phyloP scores from a whole-genome alignment of 1,140 invertebrate genomes.

The Proales similis region DNA sequence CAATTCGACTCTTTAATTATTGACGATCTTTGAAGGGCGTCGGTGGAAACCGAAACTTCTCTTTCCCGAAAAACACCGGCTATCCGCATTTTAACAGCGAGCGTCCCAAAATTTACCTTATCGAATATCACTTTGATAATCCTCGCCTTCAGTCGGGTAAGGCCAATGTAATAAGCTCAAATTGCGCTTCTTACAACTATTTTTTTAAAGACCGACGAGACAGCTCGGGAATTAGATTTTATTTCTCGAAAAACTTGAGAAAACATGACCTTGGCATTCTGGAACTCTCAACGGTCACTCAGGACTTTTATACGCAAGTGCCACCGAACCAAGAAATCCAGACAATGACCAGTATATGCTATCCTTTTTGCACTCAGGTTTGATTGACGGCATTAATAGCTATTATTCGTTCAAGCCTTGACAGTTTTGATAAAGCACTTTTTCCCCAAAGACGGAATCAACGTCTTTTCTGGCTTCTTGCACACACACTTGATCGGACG shows the following conservation, averaged over 20 bases:
- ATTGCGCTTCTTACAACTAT: too few species aligned
- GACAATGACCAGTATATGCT: background rate
- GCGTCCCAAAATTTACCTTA: background rate
- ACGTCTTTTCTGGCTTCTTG: constrained; percentile 11
- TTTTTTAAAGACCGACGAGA: constrained; percentile 2
- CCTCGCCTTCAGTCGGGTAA: background rate
- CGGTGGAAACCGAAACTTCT: background rate
- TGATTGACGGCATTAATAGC: too few species aligned
- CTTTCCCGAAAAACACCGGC: constrained; percentile 16
- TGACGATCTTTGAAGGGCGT: too few species aligned
- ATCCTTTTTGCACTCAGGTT: constrained; percentile 17
- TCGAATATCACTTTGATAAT: constrained; percentile 29
- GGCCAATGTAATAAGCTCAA: background rate
- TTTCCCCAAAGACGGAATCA: constrained; percentile 15
- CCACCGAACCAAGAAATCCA: constrained; percentile 6
- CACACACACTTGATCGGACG: constrained; percentile 25
- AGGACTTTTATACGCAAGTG: background rate
- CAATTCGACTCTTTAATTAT: too few species aligned
- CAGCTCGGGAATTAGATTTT: constrained; percentile 16
- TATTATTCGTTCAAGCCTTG: too few species aligned
- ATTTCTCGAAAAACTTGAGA: constrained; percentile 22
- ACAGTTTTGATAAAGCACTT: constrained; percentile 7
- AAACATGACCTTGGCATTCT: constrained; percentile 27
- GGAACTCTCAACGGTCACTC: background rate
- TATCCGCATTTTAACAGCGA: constrained; percentile 1